Evolutionary conservation across 2,797 vertebrate genomes (phyloP).

Genomic region (Chromis chromis): DNA sequence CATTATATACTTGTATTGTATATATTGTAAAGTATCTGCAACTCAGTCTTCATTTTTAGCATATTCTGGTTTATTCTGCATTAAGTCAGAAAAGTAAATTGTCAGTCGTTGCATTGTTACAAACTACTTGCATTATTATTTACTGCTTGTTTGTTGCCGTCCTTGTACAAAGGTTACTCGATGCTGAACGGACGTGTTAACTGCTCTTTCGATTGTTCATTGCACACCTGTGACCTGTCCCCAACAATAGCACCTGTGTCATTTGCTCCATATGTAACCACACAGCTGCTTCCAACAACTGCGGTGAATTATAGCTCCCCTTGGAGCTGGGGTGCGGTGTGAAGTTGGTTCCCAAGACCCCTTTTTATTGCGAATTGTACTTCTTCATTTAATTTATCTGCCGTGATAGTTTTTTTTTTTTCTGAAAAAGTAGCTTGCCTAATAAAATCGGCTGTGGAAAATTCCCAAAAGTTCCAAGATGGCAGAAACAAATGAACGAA

Average conservation of each 20-base stretch:
- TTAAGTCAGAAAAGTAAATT: conserved; percentile 6
- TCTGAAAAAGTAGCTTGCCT: neutral
- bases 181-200: neutral
- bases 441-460: conserved; percentile 8
- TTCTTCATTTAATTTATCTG: neutral
- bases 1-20: neutral
- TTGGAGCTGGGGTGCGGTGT: neutral
- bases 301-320: neutral
- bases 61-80: neutral
- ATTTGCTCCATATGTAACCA: neutral
- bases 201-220: neutral
- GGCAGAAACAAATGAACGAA: conserved; percentile 30
- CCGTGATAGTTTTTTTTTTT: neutral
- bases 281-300: neutral
- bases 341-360: neutral
- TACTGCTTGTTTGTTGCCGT: neutral
- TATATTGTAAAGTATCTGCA: neutral
- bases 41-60: neutral
- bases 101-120: neutral
- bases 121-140: neutral
- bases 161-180: neutral
- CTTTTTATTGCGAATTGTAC: neutral
- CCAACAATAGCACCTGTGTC: neutral
- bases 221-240: neutral
- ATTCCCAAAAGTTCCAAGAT: conserved; percentile 20